Percentiles rank a stretch among this genome's conserved stretches.
These are phyloP conservation scores for Telmatochromis brachygnathus DNA, from an alignment of 2,113 vertebrate genomes.

Conservation along the genomic window DNA sequence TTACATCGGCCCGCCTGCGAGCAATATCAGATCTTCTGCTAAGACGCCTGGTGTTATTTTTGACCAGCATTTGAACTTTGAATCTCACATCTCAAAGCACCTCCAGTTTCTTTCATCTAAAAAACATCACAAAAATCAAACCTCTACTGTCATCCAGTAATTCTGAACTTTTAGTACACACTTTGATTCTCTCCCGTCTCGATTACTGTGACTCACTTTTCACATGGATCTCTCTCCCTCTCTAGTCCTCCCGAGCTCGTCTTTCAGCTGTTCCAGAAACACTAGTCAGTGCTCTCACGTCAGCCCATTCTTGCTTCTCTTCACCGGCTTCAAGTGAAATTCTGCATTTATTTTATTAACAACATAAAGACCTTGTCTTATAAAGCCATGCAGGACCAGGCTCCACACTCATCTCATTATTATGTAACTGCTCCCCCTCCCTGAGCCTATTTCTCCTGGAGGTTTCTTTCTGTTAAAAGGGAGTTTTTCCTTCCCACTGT, in stretches of 20 bases:
- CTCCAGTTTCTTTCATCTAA: background rate
- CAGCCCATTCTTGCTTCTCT: background rate
- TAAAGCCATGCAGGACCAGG: background rate
- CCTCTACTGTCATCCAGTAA: background rate
- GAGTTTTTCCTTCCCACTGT: background rate
- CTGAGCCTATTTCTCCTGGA: background rate
- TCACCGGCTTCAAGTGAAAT: rapidly evolving
- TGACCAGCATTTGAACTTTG: background rate
- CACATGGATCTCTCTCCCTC: background rate
- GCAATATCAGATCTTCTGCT: background rate
- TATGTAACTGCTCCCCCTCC: background rate
- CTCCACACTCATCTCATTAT: background rate
- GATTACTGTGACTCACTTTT: background rate
- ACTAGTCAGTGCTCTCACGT: rapidly evolving
- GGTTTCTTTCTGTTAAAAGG: background rate
- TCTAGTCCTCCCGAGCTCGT: background rate
- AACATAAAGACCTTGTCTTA: background rate
- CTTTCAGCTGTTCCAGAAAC: background rate
- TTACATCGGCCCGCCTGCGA: background rate
- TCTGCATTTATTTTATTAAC: background rate
- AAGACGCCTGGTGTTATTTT: background rate
- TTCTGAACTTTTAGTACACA: background rate
- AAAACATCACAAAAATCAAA: background rate
- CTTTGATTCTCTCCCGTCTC: background rate
- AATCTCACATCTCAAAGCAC: background rate